Evolutionary conservation across 1,140 invertebrate genomes (phyloP).

Genomic region (Drosophila santomea): DNA sequence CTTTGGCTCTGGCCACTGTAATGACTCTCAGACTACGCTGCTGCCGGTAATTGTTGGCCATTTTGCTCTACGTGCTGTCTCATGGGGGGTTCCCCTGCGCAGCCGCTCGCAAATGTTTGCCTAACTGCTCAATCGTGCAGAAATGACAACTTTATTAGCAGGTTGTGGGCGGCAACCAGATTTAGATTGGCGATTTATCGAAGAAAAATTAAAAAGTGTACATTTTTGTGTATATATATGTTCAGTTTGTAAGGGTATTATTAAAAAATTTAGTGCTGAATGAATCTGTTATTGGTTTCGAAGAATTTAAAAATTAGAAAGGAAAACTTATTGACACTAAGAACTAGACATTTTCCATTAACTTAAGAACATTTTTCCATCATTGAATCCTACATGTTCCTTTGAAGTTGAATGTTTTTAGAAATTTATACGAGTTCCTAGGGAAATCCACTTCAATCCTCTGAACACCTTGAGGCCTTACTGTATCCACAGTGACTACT

Average conservation of each 20-base stretch:
- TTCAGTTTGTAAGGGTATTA: no score
- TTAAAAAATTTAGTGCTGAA: no score
- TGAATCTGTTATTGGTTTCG: no score
- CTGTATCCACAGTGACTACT: conserved; percentile 50
- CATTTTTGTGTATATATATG: no score
- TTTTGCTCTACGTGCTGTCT: conserved; percentile 63
- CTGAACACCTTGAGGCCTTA: background rate
- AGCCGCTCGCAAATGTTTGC: conserved; percentile 53
- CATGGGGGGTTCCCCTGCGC: conserved; percentile 46
- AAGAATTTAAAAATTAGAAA: no score
- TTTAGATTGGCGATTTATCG: conserved; percentile 7
- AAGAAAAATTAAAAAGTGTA: background rate
- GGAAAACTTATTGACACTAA: no score
- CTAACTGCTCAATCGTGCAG: conserved; percentile 76
- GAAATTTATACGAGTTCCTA: background rate
- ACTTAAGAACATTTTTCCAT: no score
- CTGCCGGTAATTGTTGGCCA: conserved; percentile 53
- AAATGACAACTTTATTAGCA: conserved; percentile 79
- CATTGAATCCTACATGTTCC: no score
- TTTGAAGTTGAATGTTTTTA: background rate
- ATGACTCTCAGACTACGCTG: conserved; percentile 59
- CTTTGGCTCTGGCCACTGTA: conserved; percentile 71
- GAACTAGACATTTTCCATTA: no score
- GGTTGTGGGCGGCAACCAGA: conserved; percentile 28
- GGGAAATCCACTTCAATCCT: background rate